Evolutionary conservation across 2,113 vertebrate genomes (phyloP).

Genomic region (Regulus satrapa): DNA sequence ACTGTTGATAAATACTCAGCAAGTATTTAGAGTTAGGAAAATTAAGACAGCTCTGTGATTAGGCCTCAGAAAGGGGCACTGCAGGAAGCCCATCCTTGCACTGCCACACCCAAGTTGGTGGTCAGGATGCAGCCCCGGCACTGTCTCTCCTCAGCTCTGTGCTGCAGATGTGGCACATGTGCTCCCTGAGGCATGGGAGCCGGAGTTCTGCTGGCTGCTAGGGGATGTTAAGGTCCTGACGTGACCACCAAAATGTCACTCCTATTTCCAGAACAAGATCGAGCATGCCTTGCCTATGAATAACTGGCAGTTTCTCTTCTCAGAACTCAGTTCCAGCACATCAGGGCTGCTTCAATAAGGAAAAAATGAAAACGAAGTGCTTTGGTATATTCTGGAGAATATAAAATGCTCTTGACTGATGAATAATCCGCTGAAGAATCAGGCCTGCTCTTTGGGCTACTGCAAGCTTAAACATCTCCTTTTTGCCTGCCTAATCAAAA

Average conservation of each 20-base stretch:
- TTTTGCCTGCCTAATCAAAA: background rate
- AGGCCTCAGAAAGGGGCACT: background rate
- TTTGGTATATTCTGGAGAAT: background rate
- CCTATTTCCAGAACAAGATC: background rate
- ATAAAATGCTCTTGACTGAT: background rate
- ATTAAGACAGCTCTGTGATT: background rate
- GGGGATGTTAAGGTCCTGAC: background rate
- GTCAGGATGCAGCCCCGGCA: background rate
- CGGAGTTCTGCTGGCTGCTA: background rate
- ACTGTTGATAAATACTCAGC: background rate
- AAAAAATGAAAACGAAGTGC: background rate
- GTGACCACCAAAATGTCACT: background rate
- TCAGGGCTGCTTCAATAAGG: background rate
- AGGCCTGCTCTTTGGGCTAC: background rate
- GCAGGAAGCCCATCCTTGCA: background rate
- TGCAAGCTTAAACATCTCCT: background rate
- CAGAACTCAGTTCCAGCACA: background rate
- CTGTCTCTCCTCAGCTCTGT: fast-evolving
- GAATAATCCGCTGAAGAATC: background rate
- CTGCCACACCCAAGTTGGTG: fast-evolving
- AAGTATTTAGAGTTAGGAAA: background rate
- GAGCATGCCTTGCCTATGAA: too few species aligned
- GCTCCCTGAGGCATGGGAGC: background rate
- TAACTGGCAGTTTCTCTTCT: background rate
- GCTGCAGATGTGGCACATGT: background rate